Base-by-base conservation (phyloP, 1,140 invertebrate genomes). In the Caenorhabditis remanei region DNA sequence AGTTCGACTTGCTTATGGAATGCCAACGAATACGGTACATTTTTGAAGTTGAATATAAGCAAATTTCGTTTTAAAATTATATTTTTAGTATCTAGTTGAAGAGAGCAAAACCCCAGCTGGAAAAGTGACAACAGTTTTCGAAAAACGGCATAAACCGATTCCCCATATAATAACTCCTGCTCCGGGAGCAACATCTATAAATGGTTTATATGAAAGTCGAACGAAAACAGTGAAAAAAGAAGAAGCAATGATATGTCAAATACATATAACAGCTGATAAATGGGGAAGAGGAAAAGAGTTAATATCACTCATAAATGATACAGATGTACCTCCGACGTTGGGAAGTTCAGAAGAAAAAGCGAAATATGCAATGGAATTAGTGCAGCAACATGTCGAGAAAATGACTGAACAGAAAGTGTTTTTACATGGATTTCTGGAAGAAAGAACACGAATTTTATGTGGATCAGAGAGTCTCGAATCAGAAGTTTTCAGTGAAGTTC, bases 371-470 rank as follows among this genome's bases (percentile, higher is more conserved):
- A 71, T 71, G 65, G 65, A 71, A 48, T 48, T 71, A 16, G 43
- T 71, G 14, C 65, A 71, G 16, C 65, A 71, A 46, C 65, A 71
- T 46, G 65, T 71, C 7, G 65, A 71, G 19, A 71, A 71, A 46
- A 71, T 71, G 65, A 71, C 65, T 19, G 65, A 71, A 48, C 65
- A 71, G 24, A 71, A 71, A 46, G 65, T 71, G 13, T 71, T 71
- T 46, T 7, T 71, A 16, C 65, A 71, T 71, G 65, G 65, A 46
- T 48, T 46, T 46, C 41, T 71, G 14, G 65, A 71, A 13, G 65
- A 71, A 19, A 43, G 41, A 71, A 71, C 65, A n/a, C 40, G 65
- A n/a, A 46, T 71, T 43, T 21, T 71, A 14, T 46, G 65, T 21
- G 65, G 43, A 48, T 71, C 65, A 4, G 65, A 71, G 40, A 71